phyloP scores from a whole-genome alignment of 1,140 invertebrate genomes.

The Littorina saxatilis region DNA sequence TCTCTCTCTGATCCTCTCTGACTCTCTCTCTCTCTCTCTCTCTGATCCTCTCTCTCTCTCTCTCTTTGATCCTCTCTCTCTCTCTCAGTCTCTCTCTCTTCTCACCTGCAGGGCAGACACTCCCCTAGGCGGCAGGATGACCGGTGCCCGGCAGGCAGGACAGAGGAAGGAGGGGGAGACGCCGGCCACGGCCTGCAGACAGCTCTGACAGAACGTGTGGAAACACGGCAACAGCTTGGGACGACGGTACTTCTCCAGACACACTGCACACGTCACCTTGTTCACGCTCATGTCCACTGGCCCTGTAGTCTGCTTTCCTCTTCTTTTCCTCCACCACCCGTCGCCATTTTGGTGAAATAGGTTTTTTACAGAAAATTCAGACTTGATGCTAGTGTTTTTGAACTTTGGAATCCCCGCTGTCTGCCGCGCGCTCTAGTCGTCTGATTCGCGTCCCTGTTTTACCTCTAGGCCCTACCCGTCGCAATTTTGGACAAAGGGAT shows the following conservation, averaged over 20 bases:
- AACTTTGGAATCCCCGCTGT: background rate
- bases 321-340: background rate
- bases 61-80: too few relatives aligned
- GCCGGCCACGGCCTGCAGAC: constrained; percentile 16
- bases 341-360: background rate
- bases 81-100: too few relatives aligned
- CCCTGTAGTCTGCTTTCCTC: background rate
- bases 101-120: constrained; percentile 12
- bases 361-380: background rate
- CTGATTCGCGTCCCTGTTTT: background rate
- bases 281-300: background rate
- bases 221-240: constrained; percentile 29
- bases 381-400: background rate
- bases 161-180: constrained; percentile 24
- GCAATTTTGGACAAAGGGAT: too few relatives aligned
- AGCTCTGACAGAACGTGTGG: constrained; percentile 21
- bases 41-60: too few relatives aligned
- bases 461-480: too few relatives aligned
- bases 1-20: too few relatives aligned
- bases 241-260: constrained; percentile 23
- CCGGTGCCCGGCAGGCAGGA: background rate
- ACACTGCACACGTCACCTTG: constrained; percentile 5
- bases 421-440: background rate
- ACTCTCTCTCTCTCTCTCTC: too few relatives aligned
- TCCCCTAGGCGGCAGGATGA: background rate